Conservation (phyloP, 2,797 vertebrate genomes). For the Bradypodion pumilum region DNA sequence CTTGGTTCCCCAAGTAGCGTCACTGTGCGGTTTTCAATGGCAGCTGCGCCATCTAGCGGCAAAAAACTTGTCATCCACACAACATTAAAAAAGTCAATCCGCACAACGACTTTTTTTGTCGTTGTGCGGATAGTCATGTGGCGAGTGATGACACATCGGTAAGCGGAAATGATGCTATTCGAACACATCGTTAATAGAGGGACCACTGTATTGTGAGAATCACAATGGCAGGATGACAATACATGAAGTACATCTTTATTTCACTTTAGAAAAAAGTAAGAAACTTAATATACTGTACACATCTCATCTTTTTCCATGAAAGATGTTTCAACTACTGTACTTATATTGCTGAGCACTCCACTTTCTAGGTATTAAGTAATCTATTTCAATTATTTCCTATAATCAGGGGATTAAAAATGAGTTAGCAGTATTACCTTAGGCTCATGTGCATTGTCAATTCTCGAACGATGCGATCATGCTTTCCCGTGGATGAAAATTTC, state of each 20-base stretch:
- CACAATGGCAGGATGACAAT: neutral
- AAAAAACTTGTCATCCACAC: too few relatives aligned
- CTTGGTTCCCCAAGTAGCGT: too few relatives aligned
- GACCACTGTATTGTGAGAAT: neutral
- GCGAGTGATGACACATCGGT: too few relatives aligned
- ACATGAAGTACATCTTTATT: neutral
- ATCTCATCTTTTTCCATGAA: neutral
- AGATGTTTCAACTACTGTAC: neutral
- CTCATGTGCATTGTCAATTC: constrained; percentile 93
- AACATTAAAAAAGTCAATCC: too few relatives aligned
- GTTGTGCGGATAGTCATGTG: too few relatives aligned
- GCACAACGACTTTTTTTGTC: too few relatives aligned
- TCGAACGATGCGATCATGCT: constrained; percentile 88
- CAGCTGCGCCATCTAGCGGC: too few relatives aligned
- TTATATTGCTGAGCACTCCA: neutral
- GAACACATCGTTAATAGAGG: too few relatives aligned
- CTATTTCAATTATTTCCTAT: neutral
- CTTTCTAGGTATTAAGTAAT: neutral
- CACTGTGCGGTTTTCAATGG: too few relatives aligned
- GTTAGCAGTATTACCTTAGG: constrained; percentile 80
- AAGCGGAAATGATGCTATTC: too few relatives aligned
- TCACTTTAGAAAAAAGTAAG: neutral
- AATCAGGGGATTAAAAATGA: neutral
- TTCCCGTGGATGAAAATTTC: constrained; percentile 88
- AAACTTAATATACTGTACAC: neutral